Percentiles rank a stretch among this genome's conserved stretches.
phyloP scores from a whole-genome alignment of 2,797 vertebrate genomes.

The Eospalax fontanierii region DNA sequence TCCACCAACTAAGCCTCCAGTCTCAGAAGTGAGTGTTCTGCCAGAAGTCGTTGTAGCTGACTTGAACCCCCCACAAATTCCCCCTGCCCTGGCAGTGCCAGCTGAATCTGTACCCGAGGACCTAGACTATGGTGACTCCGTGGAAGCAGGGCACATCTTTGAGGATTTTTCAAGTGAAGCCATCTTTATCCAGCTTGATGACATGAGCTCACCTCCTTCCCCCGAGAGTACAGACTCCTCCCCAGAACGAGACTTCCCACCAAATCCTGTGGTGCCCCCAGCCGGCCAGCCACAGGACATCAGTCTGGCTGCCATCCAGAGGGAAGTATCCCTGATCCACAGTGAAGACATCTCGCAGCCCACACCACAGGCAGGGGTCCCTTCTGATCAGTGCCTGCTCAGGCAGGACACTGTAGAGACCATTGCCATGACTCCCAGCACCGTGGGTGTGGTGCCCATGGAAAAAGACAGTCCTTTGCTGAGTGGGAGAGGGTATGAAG shows the following conservation, averaged over 20 bases:
- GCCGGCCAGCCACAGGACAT: constrained; percentile 63
- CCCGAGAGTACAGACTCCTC: constrained; percentile 81
- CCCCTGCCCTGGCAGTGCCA: background rate
- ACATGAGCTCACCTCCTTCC: constrained; percentile 82
- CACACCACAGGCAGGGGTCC: constrained; percentile 53
- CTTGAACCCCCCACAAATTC: rapidly evolving
- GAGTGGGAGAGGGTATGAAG: constrained; percentile 65
- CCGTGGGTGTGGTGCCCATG: background rate
- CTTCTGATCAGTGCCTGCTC: constrained; percentile 62
- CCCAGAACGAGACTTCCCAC: constrained; percentile 65
- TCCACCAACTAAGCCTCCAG: rapidly evolving
- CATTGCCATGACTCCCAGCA: background rate
- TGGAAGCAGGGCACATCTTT: constrained; percentile 81
- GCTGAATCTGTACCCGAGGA: background rate
- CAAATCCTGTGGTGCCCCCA: rapidly evolving
- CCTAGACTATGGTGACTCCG: constrained; percentile 81
- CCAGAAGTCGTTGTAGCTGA: rapidly evolving
- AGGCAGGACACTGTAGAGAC: background rate
- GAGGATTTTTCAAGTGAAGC: constrained; percentile 79
- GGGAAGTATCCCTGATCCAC: constrained; percentile 83
- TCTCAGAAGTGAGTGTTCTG: rapidly evolving
- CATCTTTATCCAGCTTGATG: constrained; percentile 75
- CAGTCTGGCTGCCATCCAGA: constrained; percentile 76
- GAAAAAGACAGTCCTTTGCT: constrained; percentile 68
- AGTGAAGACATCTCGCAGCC: constrained; percentile 77